phyloP scores from a whole-genome alignment of 2,113 vertebrate genomes.

The Telmatochromis sp. region DNA sequence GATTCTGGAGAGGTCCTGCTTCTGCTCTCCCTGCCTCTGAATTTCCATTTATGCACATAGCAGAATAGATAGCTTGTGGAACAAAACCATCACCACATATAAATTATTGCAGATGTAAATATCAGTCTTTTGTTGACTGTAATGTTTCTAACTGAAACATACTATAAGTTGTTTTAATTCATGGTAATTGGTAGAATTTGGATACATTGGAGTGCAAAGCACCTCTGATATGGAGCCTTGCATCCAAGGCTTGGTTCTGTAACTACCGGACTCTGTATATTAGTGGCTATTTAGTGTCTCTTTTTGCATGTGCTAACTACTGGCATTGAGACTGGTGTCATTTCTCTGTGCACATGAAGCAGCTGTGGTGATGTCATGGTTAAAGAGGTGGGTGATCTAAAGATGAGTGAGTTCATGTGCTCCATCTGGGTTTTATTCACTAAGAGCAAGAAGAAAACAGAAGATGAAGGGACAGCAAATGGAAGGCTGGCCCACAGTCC shows the following conservation, averaged over 20 bases:
- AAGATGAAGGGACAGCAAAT: conserved; percentile 10
- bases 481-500: not conserved
- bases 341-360: conserved; percentile 15
- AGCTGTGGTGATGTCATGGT: conserved; percentile 50
- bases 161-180: not conserved
- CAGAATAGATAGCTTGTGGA: not conserved
- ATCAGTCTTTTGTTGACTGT: not conserved
- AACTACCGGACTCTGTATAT: not conserved
- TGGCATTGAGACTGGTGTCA: conserved; percentile 15
- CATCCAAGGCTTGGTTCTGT: not conserved
- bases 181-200: not conserved
- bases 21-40: not conserved
- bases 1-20: not conserved
- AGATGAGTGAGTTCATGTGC: conserved; percentile 38
- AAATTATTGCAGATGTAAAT: not conserved
- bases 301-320: not conserved
- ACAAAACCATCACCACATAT: not conserved
- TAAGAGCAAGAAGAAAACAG: not conserved
- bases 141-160: not conserved
- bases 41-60: not conserved
- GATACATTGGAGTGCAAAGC: not conserved
- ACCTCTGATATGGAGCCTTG: not conserved
- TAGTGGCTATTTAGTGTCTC: not conserved
- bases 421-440: conserved; percentile 45
- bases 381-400: conserved; percentile 24